Evolutionary conservation across 2,888 invertebrate species (phyloP).

Genomic region (Aspidiotus rigidus): DNA sequence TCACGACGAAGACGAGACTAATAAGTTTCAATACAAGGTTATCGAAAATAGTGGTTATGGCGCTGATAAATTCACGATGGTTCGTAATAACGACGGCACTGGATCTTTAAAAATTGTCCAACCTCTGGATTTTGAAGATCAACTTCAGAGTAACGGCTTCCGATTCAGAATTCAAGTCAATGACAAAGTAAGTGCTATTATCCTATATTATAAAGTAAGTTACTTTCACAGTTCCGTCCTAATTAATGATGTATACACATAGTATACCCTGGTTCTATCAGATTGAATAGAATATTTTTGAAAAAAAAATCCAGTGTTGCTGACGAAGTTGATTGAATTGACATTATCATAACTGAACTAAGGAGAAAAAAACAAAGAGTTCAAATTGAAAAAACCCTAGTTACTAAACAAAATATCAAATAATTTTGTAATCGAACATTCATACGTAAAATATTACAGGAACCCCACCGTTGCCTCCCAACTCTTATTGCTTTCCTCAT

Average conservation of each 20-base stretch:
- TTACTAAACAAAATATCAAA: too few species aligned
- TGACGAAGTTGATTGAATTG: too few species aligned
- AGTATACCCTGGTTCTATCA: neutral
- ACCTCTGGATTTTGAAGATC: conserved; percentile 89
- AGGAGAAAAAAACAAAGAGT: too few species aligned
- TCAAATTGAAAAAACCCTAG: too few species aligned
- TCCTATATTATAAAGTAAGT: neutral
- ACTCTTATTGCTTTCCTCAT: too few species aligned
- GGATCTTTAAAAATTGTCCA: conserved; percentile 91
- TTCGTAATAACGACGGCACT: conserved; percentile 88
- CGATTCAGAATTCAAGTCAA: conserved; percentile 89
- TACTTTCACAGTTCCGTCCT: neutral
- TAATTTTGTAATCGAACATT: too few species aligned
- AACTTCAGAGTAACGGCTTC: conserved; percentile 88
- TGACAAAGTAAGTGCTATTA: conserved; percentile 54
- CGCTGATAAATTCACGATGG: conserved; percentile 94
- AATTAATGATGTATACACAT: neutral
- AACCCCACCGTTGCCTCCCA: too few species aligned
- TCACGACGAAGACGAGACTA: conserved; percentile 91
- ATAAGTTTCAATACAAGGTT: conserved; percentile 89
- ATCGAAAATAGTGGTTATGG: conserved; percentile 91
- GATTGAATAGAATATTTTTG: conserved; percentile 3
- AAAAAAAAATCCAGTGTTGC: conserved; percentile 3
- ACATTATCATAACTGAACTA: too few species aligned
- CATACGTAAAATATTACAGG: too few species aligned